Percentiles rank a stretch among this genome's conserved stretches.
phyloP scores from a whole-genome alignment of 2,797 vertebrate genomes.

The Ispidina lecontei region DNA sequence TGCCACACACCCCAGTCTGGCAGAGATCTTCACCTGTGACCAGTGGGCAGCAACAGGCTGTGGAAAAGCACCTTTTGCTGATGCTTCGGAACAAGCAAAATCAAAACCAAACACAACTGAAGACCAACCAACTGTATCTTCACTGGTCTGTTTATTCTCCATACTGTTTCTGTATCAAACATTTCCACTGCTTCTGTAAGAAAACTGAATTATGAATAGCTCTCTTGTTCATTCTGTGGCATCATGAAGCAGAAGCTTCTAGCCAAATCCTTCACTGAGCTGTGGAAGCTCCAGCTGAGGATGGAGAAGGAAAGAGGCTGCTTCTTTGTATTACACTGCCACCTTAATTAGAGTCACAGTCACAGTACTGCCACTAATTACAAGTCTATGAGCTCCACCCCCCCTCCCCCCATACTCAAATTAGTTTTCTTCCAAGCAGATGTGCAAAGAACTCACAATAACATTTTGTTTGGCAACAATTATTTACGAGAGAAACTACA shows the following conservation, averaged over 20 bases:
- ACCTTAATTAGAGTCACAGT: neutral
- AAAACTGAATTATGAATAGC: neutral
- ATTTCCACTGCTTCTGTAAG: neutral
- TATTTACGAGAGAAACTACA: neutral
- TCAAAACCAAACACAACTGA: neutral
- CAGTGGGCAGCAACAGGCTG: neutral
- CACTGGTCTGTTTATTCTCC: neutral
- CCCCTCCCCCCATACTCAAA: neutral
- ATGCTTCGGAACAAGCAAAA: neutral
- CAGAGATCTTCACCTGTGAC: neutral
- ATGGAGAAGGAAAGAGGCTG: neutral
- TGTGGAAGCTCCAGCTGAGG: neutral
- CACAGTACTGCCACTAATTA: slow-evolving; percentile 17
- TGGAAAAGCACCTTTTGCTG: neutral
- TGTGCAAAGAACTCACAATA: neutral
- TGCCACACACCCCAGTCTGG: neutral
- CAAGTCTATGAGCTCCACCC: neutral
- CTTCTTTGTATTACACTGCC: neutral
- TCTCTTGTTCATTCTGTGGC: neutral
- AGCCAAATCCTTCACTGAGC: neutral
- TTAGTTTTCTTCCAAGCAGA: neutral
- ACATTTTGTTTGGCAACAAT: neutral
- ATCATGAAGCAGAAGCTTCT: neutral
- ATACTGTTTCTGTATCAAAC: slow-evolving; percentile 10
- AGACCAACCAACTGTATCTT: neutral